A percentile compares a stretch with the other conserved stretches of the same genome.
Conservation (phyloP, 2,113 vertebrate genomes). For the Antechinus stuartii region DNA sequence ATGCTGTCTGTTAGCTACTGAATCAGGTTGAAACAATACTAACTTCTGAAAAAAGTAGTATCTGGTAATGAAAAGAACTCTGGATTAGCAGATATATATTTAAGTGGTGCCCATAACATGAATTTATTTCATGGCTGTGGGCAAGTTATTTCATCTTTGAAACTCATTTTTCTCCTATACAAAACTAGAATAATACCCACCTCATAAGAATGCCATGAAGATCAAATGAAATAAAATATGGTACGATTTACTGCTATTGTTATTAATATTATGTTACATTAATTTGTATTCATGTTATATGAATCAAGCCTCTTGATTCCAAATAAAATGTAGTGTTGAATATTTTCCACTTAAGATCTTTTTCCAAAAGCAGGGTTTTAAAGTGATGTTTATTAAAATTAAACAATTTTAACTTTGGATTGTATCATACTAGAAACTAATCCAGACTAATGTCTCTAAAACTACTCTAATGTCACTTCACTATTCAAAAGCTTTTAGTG, state of each 20-base stretch:
- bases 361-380: not conserved
- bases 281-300: not conserved
- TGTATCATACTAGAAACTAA: not conserved
- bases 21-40: not conserved
- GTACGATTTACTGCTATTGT: not conserved
- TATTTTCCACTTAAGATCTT: not conserved
- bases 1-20: not conserved
- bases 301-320: not conserved
- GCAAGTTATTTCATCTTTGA: not conserved
- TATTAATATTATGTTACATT: not conserved
- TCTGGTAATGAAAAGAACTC: not conserved
- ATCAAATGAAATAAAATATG: not conserved
- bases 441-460: not conserved
- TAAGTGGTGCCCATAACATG: not conserved
- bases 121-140: not conserved
- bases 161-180: not conserved
- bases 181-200: not conserved
- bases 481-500: not conserved
- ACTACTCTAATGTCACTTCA: not conserved
- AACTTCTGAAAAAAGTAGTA: not conserved
- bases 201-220: not conserved
- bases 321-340: not conserved
- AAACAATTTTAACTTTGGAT: not conserved
- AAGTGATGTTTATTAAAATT: not conserved
- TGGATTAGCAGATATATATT: not conserved